phyloP scores from a whole-genome alignment of 1,140 invertebrate species.

The Hylaeus anthracinus region DNA sequence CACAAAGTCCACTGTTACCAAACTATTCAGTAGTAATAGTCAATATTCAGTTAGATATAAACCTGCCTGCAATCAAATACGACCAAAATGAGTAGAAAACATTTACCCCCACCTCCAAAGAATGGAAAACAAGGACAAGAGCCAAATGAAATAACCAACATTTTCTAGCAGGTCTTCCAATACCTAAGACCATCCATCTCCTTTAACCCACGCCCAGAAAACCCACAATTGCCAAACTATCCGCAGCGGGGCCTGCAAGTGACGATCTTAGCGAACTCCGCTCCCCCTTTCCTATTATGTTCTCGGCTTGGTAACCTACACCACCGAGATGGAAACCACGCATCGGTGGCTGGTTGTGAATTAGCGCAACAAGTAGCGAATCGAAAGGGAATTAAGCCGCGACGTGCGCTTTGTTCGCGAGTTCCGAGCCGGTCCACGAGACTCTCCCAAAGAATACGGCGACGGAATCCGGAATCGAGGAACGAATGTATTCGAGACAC shows the following conservation, averaged over 20 bases:
- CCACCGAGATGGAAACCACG: neutral
- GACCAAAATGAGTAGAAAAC: no score
- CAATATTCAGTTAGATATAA: no score
- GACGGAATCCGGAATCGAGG: constrained; percentile 16
- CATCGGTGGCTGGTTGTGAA: neutral
- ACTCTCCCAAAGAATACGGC: constrained; percentile 20
- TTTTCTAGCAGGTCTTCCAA: no score
- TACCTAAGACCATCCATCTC: no score
- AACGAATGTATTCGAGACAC: constrained; percentile 48
- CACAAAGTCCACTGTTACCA: no score
- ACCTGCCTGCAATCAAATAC: no score
- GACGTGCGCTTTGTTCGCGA: constrained; percentile 30
- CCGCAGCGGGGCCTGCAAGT: neutral
- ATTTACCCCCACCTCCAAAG: no score
- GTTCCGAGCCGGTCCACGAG: constrained; percentile 26
- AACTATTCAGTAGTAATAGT: no score
- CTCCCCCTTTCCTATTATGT: neutral
- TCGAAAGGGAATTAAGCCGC: constrained; percentile 35
- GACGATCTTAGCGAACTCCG: neutral
- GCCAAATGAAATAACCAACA: no score
- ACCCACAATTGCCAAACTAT: neutral
- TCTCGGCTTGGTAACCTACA: neutral
- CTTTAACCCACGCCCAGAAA: neutral
- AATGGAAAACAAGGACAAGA: no score
- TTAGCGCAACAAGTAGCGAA: constrained; percentile 50